These are phyloP conservation scores for Cheilosia variabilis DNA, from an alignment of 2,888 invertebrate genomes.

Conservation along the genomic window DNA sequence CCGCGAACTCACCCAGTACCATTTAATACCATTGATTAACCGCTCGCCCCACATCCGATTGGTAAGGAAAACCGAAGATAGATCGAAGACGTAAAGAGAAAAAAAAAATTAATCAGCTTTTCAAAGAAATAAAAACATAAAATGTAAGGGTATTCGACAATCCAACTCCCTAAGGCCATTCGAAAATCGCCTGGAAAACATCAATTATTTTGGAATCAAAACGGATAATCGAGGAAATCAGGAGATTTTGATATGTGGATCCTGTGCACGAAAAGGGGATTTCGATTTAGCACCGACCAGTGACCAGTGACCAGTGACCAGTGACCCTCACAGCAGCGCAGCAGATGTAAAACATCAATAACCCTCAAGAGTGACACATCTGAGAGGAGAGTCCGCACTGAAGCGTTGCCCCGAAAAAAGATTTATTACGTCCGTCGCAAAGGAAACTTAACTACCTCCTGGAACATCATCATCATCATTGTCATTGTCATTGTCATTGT, in stretches of 20 bases:
- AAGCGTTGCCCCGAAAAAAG: conserved; percentile 53
- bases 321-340: conserved; percentile 34
- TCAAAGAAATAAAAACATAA: conserved; percentile 32
- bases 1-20: conserved; percentile 39
- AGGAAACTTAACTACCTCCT: conserved; percentile 22
- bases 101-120: conserved; percentile 68
- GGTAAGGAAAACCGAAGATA: conserved; percentile 13
- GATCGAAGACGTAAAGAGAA: conserved; percentile 11
- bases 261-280: conserved; percentile 60
- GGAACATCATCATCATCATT: conserved; percentile 47
- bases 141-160: not conserved
- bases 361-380: conserved; percentile 73
- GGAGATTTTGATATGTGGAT: conserved; percentile 70
- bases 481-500: conserved; percentile 52
- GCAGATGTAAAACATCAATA: conserved; percentile 76
- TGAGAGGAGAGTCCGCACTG: conserved; percentile 51
- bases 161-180: not conserved
- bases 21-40: conserved; percentile 51
- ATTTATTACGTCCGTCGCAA: conserved; percentile 65
- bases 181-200: conserved; percentile 51
- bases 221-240: conserved; percentile 73
- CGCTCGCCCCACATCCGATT: conserved; percentile 16
- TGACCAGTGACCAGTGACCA: too few relatives aligned
- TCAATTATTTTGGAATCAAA: conserved; percentile 75
- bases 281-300: conserved; percentile 61